Base-by-base conservation (phyloP, 2,113 vertebrate genomes). In the Syngnathus typhle region DNA sequence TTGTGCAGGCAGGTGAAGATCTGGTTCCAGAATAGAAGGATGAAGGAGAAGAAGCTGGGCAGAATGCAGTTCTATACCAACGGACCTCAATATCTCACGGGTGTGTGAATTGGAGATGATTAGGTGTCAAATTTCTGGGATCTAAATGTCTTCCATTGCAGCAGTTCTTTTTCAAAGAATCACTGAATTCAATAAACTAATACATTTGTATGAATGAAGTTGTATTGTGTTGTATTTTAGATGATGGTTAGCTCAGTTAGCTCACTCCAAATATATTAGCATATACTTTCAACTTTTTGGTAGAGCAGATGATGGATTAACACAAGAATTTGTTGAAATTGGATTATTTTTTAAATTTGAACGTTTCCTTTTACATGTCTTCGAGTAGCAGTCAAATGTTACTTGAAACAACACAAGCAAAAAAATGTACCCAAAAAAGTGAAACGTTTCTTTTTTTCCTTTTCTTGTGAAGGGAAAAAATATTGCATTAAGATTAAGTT, bases 1-100 rank as follows among this genome's bases (percentile, higher is more conserved):
- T 38, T 43, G 54, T 65, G 0, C 72, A 84, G 94, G 65, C 95
- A 97, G 89, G 95, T 96, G 79, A 97, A 96, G 90, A 97, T 96
- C 85, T 98, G 94, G 94, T 98, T 98, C 89, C 94, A 98, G 79
- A 98, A 96, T 85, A 92, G 94, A 82, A 91, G 96, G 76, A 96
- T 96, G 93, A 98, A 98, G 90, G 94, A 97, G 88, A 96, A 97
- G 92, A 98, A 98, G 85, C 89, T 95, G 88, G 95, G 94, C 87
- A 93, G 92, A 69, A 88, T 95, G 90, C 94, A 95, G 74, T 96
- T 5, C 52, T 15, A 93, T 82, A 94, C 93, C 76, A 91, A 93
- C 2, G 91, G 92, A 72, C 94, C 23, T 43, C 16, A 61, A 95
- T 81, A 93, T 83, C 61, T 80, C 66, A 80, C 18, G 37, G 23